These are phyloP conservation scores for Tangara arthus DNA, from an alignment of 2,797 vertebrate genomes.

Conservation along the genomic window DNA sequence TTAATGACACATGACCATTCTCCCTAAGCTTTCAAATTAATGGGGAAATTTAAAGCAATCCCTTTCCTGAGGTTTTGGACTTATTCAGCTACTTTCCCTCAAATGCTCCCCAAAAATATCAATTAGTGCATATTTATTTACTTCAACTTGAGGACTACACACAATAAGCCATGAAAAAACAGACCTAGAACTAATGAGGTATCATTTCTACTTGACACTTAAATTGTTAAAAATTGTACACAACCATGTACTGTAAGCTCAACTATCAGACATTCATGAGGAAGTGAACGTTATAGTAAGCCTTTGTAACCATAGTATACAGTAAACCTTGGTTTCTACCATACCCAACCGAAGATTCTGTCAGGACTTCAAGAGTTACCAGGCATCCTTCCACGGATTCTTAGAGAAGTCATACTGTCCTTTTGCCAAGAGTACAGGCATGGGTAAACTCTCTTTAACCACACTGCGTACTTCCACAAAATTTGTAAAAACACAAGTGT, in stretches of 20 bases:
- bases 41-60: not conserved
- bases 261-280: not conserved
- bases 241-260: not conserved
- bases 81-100: not conserved
- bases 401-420: not conserved
- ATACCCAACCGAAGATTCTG: accelerated
- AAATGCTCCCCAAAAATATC: not conserved
- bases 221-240: not conserved
- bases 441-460: not conserved
- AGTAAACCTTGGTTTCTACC: not conserved
- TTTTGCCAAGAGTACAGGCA: accelerated
- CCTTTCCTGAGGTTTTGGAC: not conserved
- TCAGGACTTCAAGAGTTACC: not conserved
- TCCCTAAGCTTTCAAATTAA: not conserved
- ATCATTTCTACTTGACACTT: not conserved
- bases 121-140: not conserved
- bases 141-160: not conserved
- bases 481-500: not conserved
- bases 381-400: not conserved
- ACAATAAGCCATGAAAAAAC: not conserved
- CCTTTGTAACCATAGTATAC: no score
- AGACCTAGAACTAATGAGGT: not conserved
- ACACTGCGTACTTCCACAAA: not conserved
- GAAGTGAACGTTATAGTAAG: not conserved
- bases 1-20: not conserved